Evolutionary conservation across 2,888 invertebrate genomes (phyloP).

Genomic region (Periphyllus acericola): DNA sequence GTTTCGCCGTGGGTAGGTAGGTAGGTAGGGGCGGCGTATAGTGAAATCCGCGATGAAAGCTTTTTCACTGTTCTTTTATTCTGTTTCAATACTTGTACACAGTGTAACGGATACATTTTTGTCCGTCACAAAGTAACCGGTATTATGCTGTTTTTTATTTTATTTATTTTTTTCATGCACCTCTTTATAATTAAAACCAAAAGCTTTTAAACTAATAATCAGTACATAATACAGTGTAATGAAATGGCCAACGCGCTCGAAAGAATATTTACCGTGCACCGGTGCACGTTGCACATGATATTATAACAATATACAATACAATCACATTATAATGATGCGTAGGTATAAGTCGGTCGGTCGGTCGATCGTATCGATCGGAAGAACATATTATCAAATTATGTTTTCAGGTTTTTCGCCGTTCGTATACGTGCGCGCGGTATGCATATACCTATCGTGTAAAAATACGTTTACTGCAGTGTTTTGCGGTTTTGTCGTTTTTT

Average conservation of each 20-base stretch:
- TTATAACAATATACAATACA: background rate
- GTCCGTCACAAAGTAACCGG: background rate
- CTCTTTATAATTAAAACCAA: conserved; percentile 8
- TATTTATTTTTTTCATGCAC: no score
- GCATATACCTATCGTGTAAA: no score
- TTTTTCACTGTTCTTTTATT: conserved; percentile 22
- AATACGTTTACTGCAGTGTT: no score
- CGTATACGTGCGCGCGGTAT: no score
- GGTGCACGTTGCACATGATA: background rate
- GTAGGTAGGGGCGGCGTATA: background rate
- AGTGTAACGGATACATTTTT: background rate
- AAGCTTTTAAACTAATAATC: conserved; percentile 38
- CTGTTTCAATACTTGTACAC: background rate
- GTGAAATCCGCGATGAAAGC: conserved; percentile 19
- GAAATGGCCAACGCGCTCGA: background rate
- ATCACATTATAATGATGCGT: background rate
- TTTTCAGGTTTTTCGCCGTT: no score
- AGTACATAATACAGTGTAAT: background rate
- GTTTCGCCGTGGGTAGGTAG: background rate
- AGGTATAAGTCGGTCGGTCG: no score
- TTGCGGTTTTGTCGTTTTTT: no score
- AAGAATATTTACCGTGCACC: background rate
- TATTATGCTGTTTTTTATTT: background rate
- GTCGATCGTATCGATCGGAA: no score
- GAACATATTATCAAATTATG: no score